These are phyloP conservation scores for Sebastes taczanowskii DNA, from an alignment of 2,797 vertebrate genomes.

Conservation along the genomic window DNA sequence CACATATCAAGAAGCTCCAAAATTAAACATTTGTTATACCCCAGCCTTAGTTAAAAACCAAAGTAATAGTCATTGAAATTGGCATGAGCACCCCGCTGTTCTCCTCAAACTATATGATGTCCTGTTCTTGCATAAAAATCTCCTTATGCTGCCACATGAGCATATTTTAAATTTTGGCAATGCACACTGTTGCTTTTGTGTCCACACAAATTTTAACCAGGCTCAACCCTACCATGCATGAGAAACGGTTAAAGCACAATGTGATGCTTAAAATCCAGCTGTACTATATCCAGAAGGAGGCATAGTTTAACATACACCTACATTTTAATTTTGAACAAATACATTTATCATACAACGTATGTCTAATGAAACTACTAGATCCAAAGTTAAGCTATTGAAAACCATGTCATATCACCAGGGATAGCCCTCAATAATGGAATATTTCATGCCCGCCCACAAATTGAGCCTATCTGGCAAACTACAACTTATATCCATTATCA, in stretches of 20 bases:
- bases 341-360: not conserved
- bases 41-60: no score
- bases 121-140: slow-evolving; percentile 4
- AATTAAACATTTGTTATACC: not conserved
- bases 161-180: not conserved
- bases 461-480: not conserved
- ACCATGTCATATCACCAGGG: not conserved
- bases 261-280: not conserved
- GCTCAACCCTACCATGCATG: not conserved
- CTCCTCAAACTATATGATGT: not conserved
- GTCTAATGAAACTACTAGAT: not conserved
- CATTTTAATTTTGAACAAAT: not conserved
- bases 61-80: no score
- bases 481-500: not conserved
- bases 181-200: not conserved
- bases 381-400: not conserved
- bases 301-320: no score
- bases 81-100: not conserved
- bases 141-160: slow-evolving; percentile 1
- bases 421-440: not conserved
- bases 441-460: not conserved
- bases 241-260: not conserved
- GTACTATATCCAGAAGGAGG: no score
- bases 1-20: no score
- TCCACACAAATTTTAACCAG: not conserved